Percentiles rank a stretch among this genome's conserved stretches.
Evolutionary conservation across 1,140 invertebrate species (phyloP).

Genomic region (Meloidogyne hapla): DNA sequence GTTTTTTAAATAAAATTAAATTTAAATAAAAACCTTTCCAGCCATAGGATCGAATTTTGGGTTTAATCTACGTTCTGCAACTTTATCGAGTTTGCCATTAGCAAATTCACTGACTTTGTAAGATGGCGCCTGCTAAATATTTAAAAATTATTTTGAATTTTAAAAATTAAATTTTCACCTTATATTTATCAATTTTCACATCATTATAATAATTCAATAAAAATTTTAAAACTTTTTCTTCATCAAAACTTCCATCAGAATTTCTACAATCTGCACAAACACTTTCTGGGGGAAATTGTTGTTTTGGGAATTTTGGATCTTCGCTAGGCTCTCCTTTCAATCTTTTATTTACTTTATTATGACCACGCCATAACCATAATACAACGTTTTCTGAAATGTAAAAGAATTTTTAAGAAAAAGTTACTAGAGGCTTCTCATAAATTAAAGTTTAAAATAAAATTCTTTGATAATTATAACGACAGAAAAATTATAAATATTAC

Average conservation of each 20-base stretch:
- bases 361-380: conserved; percentile 89
- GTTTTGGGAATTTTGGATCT: conserved; percentile 84
- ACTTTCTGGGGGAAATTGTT: conserved; percentile 84
- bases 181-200: conserved; percentile 50
- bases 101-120: conserved; percentile 58
- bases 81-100: conserved; percentile 56
- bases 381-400: conserved; percentile 74
- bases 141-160: conserved; percentile 13
- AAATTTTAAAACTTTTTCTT: conserved; percentile 54
- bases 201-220: conserved; percentile 56
- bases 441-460: conserved; percentile 14
- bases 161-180: conserved; percentile 39
- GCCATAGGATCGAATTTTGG: conserved; percentile 55
- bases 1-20: neutral
- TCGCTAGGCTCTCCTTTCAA: conserved; percentile 81
- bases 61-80: conserved; percentile 52
- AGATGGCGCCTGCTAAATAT: conserved; percentile 49
- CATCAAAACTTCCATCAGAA: conserved; percentile 46
- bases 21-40: conserved; percentile 33
- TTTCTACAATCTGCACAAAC: conserved; percentile 59
- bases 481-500: too few species aligned
- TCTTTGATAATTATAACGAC: neutral
- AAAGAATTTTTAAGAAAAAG: conserved; percentile 6
- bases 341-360: conserved; percentile 87
- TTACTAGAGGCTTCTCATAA: too few species aligned